Evolutionary conservation across 2,113 vertebrate genomes (phyloP).

Genomic region (Percina caprodes): DNA sequence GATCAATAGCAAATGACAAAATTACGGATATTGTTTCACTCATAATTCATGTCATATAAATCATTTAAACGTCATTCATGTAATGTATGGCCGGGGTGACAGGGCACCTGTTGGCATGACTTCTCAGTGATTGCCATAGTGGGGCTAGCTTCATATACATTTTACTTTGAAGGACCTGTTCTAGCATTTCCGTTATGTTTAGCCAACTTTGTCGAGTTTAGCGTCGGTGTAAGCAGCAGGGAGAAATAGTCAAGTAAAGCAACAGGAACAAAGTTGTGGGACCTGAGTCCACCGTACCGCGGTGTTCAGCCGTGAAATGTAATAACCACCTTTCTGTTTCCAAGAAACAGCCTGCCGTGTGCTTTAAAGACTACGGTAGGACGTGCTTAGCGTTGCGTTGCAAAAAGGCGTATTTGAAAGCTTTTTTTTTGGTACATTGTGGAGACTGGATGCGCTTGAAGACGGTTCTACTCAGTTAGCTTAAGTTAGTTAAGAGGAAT

Average conservation of each 20-base stretch:
- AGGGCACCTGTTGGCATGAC: rapidly evolving
- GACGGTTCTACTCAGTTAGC: conserved; percentile 35
- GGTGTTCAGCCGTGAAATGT: conserved; percentile 45
- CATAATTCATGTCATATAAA: rapidly evolving
- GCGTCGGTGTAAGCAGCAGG: conserved; percentile 3
- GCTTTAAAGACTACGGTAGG: neutral
- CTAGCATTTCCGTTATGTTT: neutral
- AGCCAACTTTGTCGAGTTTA: neutral
- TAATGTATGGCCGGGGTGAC: too few species aligned
- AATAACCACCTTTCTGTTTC: conserved; percentile 31
- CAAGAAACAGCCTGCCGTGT: conserved; percentile 3
- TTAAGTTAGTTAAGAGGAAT: conserved; percentile 6
- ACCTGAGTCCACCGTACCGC: conserved; percentile 43
- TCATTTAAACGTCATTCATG: neutral
- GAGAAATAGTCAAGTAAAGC: conserved; percentile 67
- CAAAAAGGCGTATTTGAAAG: conserved; percentile 40
- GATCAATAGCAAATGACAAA: neutral
- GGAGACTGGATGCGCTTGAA: conserved; percentile 64
- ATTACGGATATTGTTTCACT: rapidly evolving
- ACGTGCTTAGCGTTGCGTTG: neutral
- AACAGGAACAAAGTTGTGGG: conserved; percentile 83
- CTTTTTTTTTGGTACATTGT: conserved; percentile 45
- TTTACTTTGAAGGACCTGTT: conserved; percentile 26
- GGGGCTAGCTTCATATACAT: rapidly evolving
- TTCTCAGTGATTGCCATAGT: neutral